Conservation (phyloP, 1,140 invertebrate genomes). For the Anadara kagoshimensis region DNA sequence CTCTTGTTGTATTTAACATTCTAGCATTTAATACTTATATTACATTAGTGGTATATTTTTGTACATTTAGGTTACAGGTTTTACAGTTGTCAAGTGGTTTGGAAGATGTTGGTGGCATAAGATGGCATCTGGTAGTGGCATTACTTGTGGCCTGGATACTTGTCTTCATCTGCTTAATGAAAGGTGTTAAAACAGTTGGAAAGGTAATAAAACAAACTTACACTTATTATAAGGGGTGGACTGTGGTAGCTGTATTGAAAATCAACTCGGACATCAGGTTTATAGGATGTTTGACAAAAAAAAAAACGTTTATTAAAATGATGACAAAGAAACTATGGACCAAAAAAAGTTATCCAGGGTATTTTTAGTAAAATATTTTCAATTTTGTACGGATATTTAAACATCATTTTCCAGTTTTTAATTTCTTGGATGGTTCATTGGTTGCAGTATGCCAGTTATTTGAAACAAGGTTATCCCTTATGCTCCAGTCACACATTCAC, state of each 20-base stretch:
- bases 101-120: constrained; percentile 88
- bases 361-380: too few relatives aligned
- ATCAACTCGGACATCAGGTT: background rate
- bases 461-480: too few relatives aligned
- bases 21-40: too few relatives aligned
- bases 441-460: too few relatives aligned
- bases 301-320: background rate
- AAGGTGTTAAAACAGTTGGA: constrained; percentile 96
- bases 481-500: too few relatives aligned
- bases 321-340: background rate
- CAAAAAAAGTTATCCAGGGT: background rate
- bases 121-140: constrained; percentile 92
- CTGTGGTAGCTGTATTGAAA: background rate
- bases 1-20: too few relatives aligned
- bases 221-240: background rate
- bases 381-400: background rate
- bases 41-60: too few relatives aligned
- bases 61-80: constrained; percentile 30
- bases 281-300: too few relatives aligned
- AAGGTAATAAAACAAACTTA: constrained; percentile 78
- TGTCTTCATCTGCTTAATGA: constrained; percentile 97
- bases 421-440: too few relatives aligned
- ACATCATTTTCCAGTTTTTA: background rate
- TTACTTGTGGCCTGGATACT: constrained; percentile 94
- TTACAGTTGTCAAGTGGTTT: constrained; percentile 79